Conservation (phyloP, 2,888 invertebrate genomes). For the Caenorhabditis panamensis region DNA sequence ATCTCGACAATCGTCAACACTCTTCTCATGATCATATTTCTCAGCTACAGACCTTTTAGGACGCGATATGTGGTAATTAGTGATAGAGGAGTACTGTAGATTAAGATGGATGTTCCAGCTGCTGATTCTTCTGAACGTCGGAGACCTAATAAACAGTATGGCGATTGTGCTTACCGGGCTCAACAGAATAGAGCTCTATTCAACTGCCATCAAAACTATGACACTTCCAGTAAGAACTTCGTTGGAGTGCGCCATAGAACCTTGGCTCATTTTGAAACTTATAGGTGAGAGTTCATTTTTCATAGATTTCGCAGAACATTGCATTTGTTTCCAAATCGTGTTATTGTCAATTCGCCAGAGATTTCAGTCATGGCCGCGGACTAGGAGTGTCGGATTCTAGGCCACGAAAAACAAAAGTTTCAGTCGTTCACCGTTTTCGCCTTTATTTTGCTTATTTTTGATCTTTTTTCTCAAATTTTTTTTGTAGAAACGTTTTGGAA, state of each 20-base stretch:
- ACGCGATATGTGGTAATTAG: slow-evolving; percentile 70
- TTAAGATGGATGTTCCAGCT: slow-evolving; percentile 52
- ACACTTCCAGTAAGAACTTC: slow-evolving; percentile 68
- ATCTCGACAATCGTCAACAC: slow-evolving; percentile 64
- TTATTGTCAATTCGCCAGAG: too few relatives aligned
- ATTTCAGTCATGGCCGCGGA: too few relatives aligned
- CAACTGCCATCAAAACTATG: slow-evolving; percentile 57
- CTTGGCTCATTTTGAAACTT: slow-evolving; percentile 71
- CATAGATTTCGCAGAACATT: too few relatives aligned
- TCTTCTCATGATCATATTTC: slow-evolving; percentile 65
- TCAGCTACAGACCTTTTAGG: slow-evolving; percentile 67
- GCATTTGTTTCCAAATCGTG: too few relatives aligned
- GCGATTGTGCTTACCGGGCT: slow-evolving; percentile 71
- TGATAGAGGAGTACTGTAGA: too few relatives aligned
- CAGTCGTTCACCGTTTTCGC: too few relatives aligned
- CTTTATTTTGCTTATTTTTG: too few relatives aligned
- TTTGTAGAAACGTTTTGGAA: too few relatives aligned
- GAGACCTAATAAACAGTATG: slow-evolving; percentile 70
- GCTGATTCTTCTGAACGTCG: slow-evolving; percentile 69
- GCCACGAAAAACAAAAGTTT: too few relatives aligned
- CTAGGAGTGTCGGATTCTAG: too few relatives aligned
- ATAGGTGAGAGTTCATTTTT: slow-evolving; percentile 61
- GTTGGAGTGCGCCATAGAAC: slow-evolving; percentile 68
- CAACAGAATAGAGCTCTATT: slow-evolving; percentile 71
- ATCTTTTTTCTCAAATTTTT: too few relatives aligned